These are phyloP conservation scores for Gorsachius goisagi DNA, from an alignment of 2,113 vertebrate species.

Conservation along the genomic window DNA sequence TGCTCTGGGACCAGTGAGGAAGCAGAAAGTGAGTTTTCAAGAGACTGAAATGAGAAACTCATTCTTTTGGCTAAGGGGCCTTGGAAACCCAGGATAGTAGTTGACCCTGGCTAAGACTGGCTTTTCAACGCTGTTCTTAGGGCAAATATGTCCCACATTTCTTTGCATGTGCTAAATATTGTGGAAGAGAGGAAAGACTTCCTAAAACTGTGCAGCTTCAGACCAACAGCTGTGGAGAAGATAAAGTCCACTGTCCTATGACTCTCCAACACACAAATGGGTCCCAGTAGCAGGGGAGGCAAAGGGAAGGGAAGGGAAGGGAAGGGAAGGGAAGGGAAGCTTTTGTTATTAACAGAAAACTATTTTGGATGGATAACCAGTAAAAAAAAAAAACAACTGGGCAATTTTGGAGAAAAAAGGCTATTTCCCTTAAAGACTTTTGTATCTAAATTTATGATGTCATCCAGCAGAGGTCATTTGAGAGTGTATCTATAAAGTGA, in stretches of 20 bases:
- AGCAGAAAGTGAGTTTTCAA: not conserved
- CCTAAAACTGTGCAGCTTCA: not conserved
- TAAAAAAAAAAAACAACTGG: not conserved
- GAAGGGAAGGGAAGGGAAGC: not conserved
- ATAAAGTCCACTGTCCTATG: not conserved
- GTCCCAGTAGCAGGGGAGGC: not conserved
- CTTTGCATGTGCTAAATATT: not conserved
- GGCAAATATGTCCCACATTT: not conserved
- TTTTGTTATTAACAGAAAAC: not conserved
- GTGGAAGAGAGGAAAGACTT: not conserved
- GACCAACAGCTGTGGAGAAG: not conserved
- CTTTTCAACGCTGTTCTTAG: not conserved
- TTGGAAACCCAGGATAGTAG: not conserved
- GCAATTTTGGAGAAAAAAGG: not conserved
- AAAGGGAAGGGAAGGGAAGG: not conserved
- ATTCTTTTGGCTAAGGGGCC: not conserved
- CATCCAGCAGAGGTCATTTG: not conserved
- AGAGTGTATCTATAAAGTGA: not conserved
- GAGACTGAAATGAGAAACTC: not conserved
- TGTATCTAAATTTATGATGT: not conserved
- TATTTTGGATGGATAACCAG: not conserved
- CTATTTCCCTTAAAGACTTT: not conserved
- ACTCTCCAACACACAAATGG: not conserved
- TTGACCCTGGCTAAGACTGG: not conserved
- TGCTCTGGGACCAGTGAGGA: not conserved